Base-by-base conservation (phyloP, 2,888 invertebrate genomes). In the Clepsis dumicolana region DNA sequence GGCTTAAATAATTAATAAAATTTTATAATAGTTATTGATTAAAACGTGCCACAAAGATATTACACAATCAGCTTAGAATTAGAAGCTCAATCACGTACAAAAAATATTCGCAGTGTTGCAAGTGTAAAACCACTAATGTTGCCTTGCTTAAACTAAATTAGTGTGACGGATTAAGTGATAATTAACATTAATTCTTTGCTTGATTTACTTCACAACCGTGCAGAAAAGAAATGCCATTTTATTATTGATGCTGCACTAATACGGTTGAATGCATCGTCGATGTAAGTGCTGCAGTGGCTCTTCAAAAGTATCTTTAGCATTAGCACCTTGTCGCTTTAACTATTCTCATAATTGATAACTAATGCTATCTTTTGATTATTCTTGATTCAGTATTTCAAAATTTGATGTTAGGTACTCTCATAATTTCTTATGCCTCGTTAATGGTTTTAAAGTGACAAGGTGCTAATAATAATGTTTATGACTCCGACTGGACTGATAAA, bases 21-120 rank as follows among this genome's bases (percentile, higher is more conserved):
- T 29, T 29, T 64, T 44, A 32, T 48, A 56, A 62, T 54, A 62
- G 41, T 67, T 76, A 75, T 77, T 73, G 53, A 71, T 77, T 73
- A 76, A 78, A 79, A 78, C 74, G 80, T 83, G 82, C 80, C 77
- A 78, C 76, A 79, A 81, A 81, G 80, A 78, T 77, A 76, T 72
- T 62, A 78, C 74, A 61, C 69, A 67, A 72, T 75, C 73, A 74
- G 67, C 70, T 78, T 80, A 80, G 66, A 87, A 88, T 78, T 80
- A 80, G 66, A 87, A 88, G 87, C 87, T 85, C 84, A 79, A 84
- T 85, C 82, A 83, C 80, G 80, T 80, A 48, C 71, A 67, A 73
- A 77, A 71, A 75, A 79, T 76, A 76, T 77, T 78, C 74, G 79
- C 79, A 82, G 80, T 82, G 81, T 83, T 79, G 80, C 79, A 73